Evolutionary conservation across 2,888 invertebrate genomes (phyloP).

Genomic region (Polydrusus cervinus): DNA sequence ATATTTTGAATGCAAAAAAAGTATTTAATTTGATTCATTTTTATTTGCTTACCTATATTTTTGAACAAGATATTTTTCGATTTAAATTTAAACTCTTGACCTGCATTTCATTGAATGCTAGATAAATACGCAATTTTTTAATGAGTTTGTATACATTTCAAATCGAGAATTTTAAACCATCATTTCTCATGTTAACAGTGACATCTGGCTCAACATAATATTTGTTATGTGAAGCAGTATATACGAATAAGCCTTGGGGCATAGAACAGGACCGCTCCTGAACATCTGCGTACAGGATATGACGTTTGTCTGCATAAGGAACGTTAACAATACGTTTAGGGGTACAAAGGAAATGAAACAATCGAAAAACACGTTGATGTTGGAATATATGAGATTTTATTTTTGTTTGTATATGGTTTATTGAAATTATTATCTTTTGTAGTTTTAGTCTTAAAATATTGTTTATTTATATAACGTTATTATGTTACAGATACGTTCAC

Average conservation of each 20-base stretch:
- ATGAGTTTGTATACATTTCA: too few relatives aligned
- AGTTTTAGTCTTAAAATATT: too few relatives aligned
- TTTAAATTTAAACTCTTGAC: too few relatives aligned
- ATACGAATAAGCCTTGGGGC: slow-evolving; percentile 20
- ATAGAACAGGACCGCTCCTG: slow-evolving; percentile 34
- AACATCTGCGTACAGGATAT: slow-evolving; percentile 49
- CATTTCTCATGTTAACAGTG: background rate
- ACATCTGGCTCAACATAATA: slow-evolving; percentile 19
- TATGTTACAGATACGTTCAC: too few relatives aligned
- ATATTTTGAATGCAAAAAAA: too few relatives aligned
- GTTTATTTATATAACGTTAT: too few relatives aligned
- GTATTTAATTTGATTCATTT: too few relatives aligned
- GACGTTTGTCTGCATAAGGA: slow-evolving; percentile 43
- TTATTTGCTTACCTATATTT: too few relatives aligned
- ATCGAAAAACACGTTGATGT: slow-evolving; percentile 53
- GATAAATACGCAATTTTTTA: too few relatives aligned
- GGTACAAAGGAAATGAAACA: slow-evolving; percentile 55
- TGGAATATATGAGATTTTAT: slow-evolving; percentile 45
- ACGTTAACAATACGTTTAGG: slow-evolving; percentile 54
- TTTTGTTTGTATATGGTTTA: slow-evolving; percentile 33
- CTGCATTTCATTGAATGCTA: too few relatives aligned
- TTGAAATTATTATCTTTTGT: background rate
- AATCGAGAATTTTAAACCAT: too few relatives aligned
- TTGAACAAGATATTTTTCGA: too few relatives aligned
- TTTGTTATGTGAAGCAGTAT: slow-evolving; percentile 27